These are phyloP conservation scores for Cyphomyrmex costatus DNA, from an alignment of 1,140 invertebrate genomes.

Conservation along the genomic window DNA sequence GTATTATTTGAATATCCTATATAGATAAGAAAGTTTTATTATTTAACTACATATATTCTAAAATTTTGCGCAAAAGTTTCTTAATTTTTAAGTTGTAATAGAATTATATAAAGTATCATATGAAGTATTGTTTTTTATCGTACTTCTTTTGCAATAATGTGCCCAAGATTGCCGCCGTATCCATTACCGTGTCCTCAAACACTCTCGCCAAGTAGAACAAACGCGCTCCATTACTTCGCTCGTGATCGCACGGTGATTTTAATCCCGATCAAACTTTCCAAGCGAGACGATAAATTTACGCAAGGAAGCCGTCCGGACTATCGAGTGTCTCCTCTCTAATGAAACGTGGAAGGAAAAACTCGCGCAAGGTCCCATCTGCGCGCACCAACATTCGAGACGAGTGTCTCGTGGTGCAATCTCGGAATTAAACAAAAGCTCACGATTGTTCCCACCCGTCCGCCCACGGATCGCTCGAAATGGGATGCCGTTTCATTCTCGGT, in stretches of 20 bases:
- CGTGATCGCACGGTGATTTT: conserved; percentile 43
- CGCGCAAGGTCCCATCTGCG: conserved; percentile 34
- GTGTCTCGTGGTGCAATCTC: conserved; percentile 62
- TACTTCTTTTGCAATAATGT: background rate
- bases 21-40: background rate
- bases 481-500: background rate
- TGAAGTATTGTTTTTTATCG: background rate
- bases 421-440: conserved; percentile 69
- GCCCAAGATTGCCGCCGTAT: background rate
- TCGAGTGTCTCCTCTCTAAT: conserved; percentile 25
- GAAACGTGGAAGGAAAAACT: conserved; percentile 40
- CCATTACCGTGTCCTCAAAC: conserved; percentile 6
- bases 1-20: background rate
- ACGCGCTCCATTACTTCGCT: conserved; percentile 15
- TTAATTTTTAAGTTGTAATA: background rate
- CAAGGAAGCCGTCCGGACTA: conserved; percentile 41
- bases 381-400: conserved; percentile 44
- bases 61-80: background rate
- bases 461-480: background rate
- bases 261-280: conserved; percentile 59
- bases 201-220: conserved; percentile 12
- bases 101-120: background rate
- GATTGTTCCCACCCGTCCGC: background rate
- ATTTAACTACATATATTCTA: background rate
- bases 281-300: conserved; percentile 51